Evolutionary conservation across 2,888 invertebrate genomes (phyloP).

Genomic region (Zhengitettix transpicula): DNA sequence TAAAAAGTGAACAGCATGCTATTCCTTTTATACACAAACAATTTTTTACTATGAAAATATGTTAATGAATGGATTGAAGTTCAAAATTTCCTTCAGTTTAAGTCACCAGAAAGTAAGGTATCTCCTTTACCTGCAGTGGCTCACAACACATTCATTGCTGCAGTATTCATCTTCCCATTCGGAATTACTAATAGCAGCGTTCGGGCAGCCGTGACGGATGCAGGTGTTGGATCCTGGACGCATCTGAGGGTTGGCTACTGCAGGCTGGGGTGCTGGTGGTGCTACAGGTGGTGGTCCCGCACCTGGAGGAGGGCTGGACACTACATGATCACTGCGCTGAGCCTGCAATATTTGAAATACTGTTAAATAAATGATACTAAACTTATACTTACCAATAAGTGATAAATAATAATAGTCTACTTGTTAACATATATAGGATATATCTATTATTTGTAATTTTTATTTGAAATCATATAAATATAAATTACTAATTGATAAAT

Average conservation of each 20-base stretch:
- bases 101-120: not conserved
- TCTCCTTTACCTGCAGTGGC: conserved; percentile 62
- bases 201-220: conserved; percentile 79
- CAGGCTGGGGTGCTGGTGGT: conserved; percentile 16
- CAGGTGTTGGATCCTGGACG: conserved; percentile 37
- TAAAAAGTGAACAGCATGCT: too few species aligned
- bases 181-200: conserved; percentile 75
- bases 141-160: conserved; percentile 91
- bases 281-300: conserved; percentile 16
- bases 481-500: too few species aligned
- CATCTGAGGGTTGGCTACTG: conserved; percentile 18
- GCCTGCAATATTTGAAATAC: not conserved
- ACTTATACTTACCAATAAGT: too few species aligned
- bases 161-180: conserved; percentile 97
- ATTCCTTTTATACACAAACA: too few species aligned
- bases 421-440: too few species aligned
- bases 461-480: too few species aligned
- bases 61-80: not conserved
- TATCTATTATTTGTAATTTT: too few species aligned
- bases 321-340: conserved; percentile 21
- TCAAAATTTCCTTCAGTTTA: not conserved
- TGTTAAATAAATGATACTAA: too few species aligned
- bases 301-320: conserved; percentile 27
- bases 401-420: too few species aligned
- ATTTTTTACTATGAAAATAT: not conserved